Evolutionary conservation across 2,888 invertebrate species (phyloP), one percentile per base, ranked within the genome.

Genomic region (Drosophila phalerata): DNA sequence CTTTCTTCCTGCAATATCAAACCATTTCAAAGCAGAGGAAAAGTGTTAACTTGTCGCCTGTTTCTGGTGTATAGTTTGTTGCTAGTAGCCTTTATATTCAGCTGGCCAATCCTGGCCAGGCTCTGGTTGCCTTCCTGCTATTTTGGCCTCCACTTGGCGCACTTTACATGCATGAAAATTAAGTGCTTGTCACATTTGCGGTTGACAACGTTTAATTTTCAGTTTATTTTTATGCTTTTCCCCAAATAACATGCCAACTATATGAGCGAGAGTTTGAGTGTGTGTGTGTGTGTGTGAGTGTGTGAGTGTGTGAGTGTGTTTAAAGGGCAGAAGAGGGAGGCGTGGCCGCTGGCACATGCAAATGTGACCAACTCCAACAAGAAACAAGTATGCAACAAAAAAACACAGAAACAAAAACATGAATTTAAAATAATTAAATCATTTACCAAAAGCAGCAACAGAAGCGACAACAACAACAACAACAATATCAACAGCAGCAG

Each of bases 161-260:
- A 69, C 70, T 85, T 86, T 83, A 73, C 86, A 83, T 79, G 73
- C 78, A 84, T 80, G 88, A 83, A 84, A 88, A 84, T 84, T 82
- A 84, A 88, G 84, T 84, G 86, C 84, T 77, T 84, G 84, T 84
- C 84, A 88, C 88, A 84, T 88, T 84, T 88, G 84, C 84, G 84
- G 84, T 83, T 85, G 84, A 88, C 80, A 88, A 79, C 88, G 88
- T 86, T 85, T 84, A 88, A 88, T 82, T 89, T 89, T 77, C 77
- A 67, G 77, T 85, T 71, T 76, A 73, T 86, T 81, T 81, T 71
- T 72, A 72, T 77, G 77, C 68, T 64, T 63, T 75, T 57, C 25
- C 64, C 76, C 70, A 79, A 76, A 76, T 79, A 76, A 76, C 79
- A 76, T 61, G 79, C 75, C 79, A 75, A 79, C 62, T 58, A 63